Conservation (phyloP, 1,140 invertebrate genomes). For the Cryptotermes secundus region DNA sequence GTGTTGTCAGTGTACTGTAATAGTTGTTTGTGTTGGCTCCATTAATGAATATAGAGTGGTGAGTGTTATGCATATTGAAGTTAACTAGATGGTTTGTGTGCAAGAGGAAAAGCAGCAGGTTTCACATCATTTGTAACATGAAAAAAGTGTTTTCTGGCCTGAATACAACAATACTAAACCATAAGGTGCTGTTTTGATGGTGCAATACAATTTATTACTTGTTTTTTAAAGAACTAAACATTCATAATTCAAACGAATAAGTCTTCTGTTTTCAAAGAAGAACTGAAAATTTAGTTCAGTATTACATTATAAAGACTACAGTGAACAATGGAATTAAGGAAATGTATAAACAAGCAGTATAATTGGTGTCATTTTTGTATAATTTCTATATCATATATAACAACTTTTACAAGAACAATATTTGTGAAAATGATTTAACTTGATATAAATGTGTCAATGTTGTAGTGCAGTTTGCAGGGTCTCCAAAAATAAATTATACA, state of each 20-base stretch:
- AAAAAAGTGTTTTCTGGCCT: background rate
- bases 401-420: no score
- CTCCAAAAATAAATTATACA: no score
- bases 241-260: background rate
- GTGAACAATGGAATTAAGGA: background rate
- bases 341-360: background rate
- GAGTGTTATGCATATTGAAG: background rate
- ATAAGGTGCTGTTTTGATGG: slow-evolving; percentile 14
- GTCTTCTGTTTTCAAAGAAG: background rate
- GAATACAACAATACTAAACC: background rate
- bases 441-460: no score
- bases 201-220: background rate
- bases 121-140: background rate
- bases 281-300: slow-evolving; percentile 5
- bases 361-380: no score
- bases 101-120: background rate
- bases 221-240: background rate
- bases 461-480: no score
- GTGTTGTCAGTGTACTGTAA: background rate
- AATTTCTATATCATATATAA: no score
- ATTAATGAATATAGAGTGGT: background rate
- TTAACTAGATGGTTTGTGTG: background rate
- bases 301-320: background rate
- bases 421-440: no score
- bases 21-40: background rate